These are phyloP conservation scores for Megaceryle alcyon DNA, from an alignment of 2,797 vertebrate genomes.

Conservation along the genomic window DNA sequence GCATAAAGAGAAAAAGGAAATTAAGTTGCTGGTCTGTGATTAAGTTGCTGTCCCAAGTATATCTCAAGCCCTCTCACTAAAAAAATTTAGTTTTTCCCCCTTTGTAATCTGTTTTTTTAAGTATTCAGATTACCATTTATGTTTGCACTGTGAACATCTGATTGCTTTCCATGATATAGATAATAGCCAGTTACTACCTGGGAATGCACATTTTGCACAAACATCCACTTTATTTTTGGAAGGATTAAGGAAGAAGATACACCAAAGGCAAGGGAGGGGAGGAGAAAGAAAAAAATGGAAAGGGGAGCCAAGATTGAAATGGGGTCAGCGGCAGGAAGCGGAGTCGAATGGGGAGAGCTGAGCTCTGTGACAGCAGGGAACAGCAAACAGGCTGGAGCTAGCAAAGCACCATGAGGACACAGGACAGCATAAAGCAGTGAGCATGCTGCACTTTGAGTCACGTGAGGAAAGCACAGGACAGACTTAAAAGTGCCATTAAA, in stretches of 20 bases:
- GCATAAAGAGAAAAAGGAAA: constrained; percentile 11
- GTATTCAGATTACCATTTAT: neutral
- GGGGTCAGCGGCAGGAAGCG: neutral
- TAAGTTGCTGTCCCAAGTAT: neutral
- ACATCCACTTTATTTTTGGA: neutral
- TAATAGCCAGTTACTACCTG: neutral
- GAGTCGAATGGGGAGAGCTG: neutral
- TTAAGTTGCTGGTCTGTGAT: neutral
- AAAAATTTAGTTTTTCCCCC: neutral
- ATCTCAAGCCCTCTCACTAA: neutral
- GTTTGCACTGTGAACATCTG: neutral
- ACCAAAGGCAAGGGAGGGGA: neutral
- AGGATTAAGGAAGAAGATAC: neutral
- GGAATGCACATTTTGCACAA: neutral
- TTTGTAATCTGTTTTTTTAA: neutral
- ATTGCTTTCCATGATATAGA: neutral
- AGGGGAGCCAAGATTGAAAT: neutral
- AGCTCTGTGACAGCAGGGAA: neutral
- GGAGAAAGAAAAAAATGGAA: neutral
- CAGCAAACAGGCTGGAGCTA: neutral
- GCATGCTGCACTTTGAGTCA: too few relatives aligned
- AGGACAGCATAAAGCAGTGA: neutral
- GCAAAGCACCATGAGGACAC: neutral
- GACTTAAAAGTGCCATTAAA: neutral
- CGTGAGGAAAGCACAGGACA: neutral